A percentile compares a stretch with the other conserved stretches of the same genome.
Evolutionary conservation across 2,888 invertebrate species (phyloP).

Genomic region (Thecocarcelia acutangulata): DNA sequence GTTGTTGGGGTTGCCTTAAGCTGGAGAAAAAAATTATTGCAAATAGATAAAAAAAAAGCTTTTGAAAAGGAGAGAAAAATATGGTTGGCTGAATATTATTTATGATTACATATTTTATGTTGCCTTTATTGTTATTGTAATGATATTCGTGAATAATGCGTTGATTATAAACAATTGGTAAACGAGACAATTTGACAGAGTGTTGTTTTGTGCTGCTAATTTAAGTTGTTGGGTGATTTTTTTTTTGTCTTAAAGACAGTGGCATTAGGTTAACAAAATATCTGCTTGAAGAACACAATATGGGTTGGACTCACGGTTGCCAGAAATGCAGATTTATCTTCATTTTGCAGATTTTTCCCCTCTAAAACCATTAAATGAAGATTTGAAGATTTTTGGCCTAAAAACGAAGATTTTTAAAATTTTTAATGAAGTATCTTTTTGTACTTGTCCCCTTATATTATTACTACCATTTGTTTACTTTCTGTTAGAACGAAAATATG

Average conservation of each 20-base stretch:
- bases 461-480: too few species aligned
- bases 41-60: constrained; percentile 12
- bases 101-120: constrained; percentile 68
- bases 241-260: constrained; percentile 27
- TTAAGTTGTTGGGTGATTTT: constrained; percentile 46
- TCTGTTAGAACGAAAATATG: too few species aligned
- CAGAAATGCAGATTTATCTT: too few species aligned
- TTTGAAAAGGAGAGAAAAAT: constrained; percentile 47
- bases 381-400: too few species aligned
- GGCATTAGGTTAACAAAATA: neutral
- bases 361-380: too few species aligned
- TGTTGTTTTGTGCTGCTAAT: constrained; percentile 66
- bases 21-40: constrained; percentile 30
- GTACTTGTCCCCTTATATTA: too few species aligned
- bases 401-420: too few species aligned
- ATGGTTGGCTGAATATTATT: constrained; percentile 55
- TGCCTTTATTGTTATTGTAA: constrained; percentile 65
- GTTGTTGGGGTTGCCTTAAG: constrained; percentile 76
- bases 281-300: too few species aligned
- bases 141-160: constrained; percentile 75
- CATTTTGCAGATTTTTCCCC: too few species aligned
- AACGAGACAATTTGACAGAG: constrained; percentile 75
- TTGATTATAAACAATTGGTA: constrained; percentile 77
- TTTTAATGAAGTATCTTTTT: too few species aligned
- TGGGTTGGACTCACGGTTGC: too few species aligned